Base-by-base conservation (phyloP, 1,140 invertebrate genomes). In the Sminthurinus signatus region DNA sequence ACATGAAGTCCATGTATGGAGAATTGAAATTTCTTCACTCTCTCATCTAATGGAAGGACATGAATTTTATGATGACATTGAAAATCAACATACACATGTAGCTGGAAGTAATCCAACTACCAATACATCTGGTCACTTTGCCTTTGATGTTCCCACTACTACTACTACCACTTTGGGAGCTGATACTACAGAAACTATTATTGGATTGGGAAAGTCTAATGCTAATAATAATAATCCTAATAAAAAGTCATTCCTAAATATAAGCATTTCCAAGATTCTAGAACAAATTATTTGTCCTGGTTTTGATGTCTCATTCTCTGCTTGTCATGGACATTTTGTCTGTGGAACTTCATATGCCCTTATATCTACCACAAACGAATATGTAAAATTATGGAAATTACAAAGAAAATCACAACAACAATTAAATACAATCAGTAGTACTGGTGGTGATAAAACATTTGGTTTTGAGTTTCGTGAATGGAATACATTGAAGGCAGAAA, bases 311-410 rank as follows among this genome's bases (percentile, higher is more conserved):
- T 61, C 31, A n/a, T 72, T 69, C 55, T 69, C 70, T 4, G 58
- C 67, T 8, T 72, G 70, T 51, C 64, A 57, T 25, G 70, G 70
- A 4, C 70, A 72, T 42, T 72, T 72, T 61, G 70, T 72, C 1
- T 72, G 70, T 51, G 70, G 70, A 12, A 67, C 68, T 19, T 67
- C 60, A 15, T 69, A 69, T 25, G 70, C 70, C 2, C 60, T 72
- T 31, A 69, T 72, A 32, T 46, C 61, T 5, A 72, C 70, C 3
- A 67, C 64, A 23, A 63, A 61, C 23, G 67, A 69, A 46, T 69
- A 60, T 43, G 70, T 72, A 2, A 69, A 72, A 39, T 28, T 72
- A 12, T 72, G 67, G 70, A 72, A 68, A 54, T 56, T 72, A 8
- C 67, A 65, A 39, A 62, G 48, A 32, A 48, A 60, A 42, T 21